Conservation (phyloP, 2,888 invertebrate genomes). For the Trichogramma dendrolimi region DNA sequence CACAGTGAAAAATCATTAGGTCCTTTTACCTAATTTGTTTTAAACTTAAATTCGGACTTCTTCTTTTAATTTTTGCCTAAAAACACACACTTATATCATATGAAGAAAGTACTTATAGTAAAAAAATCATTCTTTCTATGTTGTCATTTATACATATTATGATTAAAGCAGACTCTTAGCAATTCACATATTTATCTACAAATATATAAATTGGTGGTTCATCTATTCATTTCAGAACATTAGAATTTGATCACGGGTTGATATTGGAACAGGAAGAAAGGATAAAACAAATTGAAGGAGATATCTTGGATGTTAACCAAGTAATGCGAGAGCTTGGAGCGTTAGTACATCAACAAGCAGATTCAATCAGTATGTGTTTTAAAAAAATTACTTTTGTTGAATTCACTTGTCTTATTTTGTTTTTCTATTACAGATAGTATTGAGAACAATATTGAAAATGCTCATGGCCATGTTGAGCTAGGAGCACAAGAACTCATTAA, state of each 20-base stretch:
- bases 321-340: slow-evolving; percentile 74
- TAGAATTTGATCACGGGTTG: slow-evolving; percentile 77
- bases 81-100: not conserved
- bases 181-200: not conserved
- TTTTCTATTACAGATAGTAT: slow-evolving; percentile 66
- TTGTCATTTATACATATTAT: not conserved
- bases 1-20: too few species aligned
- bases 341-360: slow-evolving; percentile 69
- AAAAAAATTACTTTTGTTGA: slow-evolving; percentile 4
- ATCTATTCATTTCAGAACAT: slow-evolving; percentile 50
- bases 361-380: slow-evolving; percentile 64
- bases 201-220: not conserved
- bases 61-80: too few species aligned
- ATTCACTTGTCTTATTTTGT: slow-evolving; percentile 13
- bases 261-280: slow-evolving; percentile 75
- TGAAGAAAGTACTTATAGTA: not conserved
- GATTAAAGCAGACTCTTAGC: not conserved
- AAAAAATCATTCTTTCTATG: slow-evolving; percentile 4
- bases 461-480: slow-evolving; percentile 71
- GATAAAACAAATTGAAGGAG: slow-evolving; percentile 74
- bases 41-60: too few species aligned
- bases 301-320: slow-evolving; percentile 77
- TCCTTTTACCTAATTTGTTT: too few species aligned
- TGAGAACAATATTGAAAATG: slow-evolving; percentile 74
- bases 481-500: slow-evolving; percentile 76